A percentile compares a stretch with the other conserved stretches of the same genome.
phyloP scores from a whole-genome alignment of 2,888 invertebrate genomes.

The Yponomeuta sedellus region DNA sequence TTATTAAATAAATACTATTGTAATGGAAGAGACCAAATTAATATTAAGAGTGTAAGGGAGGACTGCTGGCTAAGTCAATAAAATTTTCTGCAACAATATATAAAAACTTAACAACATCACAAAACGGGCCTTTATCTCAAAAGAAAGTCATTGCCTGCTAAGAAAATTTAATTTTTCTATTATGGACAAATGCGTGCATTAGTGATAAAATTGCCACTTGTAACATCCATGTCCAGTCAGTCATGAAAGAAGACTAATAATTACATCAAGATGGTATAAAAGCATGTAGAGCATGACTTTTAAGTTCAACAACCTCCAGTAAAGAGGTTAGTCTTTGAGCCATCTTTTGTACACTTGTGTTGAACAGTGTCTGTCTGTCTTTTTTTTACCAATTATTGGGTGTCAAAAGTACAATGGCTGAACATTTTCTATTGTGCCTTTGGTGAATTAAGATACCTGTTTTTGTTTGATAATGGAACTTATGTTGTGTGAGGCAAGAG shows the following conservation, averaged over 20 bases:
- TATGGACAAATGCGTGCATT: background rate
- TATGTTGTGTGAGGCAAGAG: no score
- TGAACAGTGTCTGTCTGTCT: background rate
- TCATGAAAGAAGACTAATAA: slow-evolving; percentile 9
- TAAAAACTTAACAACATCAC: no score
- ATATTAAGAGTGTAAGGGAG: no score
- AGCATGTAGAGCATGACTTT: slow-evolving; percentile 11
- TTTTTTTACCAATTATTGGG: background rate
- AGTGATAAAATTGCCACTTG: background rate
- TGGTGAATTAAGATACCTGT: background rate
- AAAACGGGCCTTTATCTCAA: no score
- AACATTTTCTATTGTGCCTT: background rate
- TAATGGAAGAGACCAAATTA: no score
- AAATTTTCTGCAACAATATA: no score
- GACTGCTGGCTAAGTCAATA: no score
- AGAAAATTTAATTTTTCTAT: background rate
- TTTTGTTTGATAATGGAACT: no score
- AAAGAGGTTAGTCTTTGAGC: background rate
- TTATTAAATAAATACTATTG: no score
- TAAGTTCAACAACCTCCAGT: slow-evolving; percentile 47
- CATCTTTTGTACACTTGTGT: background rate
- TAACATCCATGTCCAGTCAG: slow-evolving; percentile 9
- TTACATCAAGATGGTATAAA: background rate
- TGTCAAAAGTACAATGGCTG: background rate
- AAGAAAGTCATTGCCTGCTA: no score